Evolutionary conservation across 1,140 invertebrate genomes (phyloP).

Genomic region (Acromyrmex heyeri): DNA sequence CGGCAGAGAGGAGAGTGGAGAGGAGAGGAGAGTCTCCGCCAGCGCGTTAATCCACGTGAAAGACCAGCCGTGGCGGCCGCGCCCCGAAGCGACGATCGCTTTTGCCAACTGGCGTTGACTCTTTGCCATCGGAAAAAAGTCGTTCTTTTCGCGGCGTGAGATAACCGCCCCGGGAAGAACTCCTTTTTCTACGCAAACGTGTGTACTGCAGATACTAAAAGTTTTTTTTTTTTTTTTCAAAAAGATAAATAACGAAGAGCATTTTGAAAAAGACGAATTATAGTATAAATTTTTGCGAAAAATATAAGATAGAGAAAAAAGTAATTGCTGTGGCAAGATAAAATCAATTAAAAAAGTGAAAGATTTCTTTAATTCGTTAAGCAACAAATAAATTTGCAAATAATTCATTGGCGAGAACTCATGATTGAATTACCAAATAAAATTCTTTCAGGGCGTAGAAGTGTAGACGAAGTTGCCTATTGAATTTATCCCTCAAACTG

Average conservation of each 20-base stretch:
- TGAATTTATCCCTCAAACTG: slow-evolving; percentile 62
- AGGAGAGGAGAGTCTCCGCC: slow-evolving; percentile 21
- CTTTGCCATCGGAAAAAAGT: slow-evolving; percentile 59
- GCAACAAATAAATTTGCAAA: not conserved
- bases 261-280: not conserved
- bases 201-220: not conserved
- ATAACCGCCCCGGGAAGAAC: slow-evolving; percentile 19
- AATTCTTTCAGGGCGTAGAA: slow-evolving; percentile 44
- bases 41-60: slow-evolving; percentile 69
- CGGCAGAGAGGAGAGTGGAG: slow-evolving; percentile 24
- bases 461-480: slow-evolving; percentile 50
- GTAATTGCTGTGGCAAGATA: not conserved
- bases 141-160: slow-evolving; percentile 13
- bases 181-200: not conserved
- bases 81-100: slow-evolving; percentile 65
- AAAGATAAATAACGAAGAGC: not conserved
- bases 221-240: not conserved
- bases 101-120: slow-evolving; percentile 67
- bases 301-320: not conserved
- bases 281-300: not conserved
- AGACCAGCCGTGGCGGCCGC: slow-evolving; percentile 48
- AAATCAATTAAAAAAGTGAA: not conserved
- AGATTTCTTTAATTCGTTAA: not conserved
- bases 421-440: slow-evolving; percentile 56
- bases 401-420: slow-evolving; percentile 6